Evolutionary conservation across 92 coral and sea anemone species (phyloP).

Genomic region (Plumapathes pennacea): DNA sequence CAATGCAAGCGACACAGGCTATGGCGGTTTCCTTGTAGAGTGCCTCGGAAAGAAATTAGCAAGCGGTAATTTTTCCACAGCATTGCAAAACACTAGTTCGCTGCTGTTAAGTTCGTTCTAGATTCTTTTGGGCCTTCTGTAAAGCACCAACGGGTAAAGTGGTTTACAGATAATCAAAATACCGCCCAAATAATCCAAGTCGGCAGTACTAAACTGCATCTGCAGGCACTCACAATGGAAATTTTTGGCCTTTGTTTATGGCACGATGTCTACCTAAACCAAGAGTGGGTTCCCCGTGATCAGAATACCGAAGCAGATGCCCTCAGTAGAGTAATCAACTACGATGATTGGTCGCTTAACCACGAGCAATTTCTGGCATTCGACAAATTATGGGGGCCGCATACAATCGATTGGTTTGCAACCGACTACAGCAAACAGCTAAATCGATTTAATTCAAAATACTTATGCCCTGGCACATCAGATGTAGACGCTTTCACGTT

Average conservation of each 20-base stretch:
- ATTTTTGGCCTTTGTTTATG: slow-evolving; percentile 7
- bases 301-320: slow-evolving; percentile 13
- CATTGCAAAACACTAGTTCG: too few relatives aligned
- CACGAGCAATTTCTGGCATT: slow-evolving; percentile 7
- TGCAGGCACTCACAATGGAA: slow-evolving; percentile 20
- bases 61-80: too few relatives aligned
- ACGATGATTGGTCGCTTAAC: slow-evolving; percentile 27
- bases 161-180: slow-evolving; percentile 30
- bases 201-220: slow-evolving; percentile 11
- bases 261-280: slow-evolving; percentile 8
- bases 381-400: slow-evolving; percentile 19
- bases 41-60: too few relatives aligned
- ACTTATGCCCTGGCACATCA: slow-evolving; percentile 12
- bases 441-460: slow-evolving; percentile 14
- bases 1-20: too few relatives aligned
- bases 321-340: slow-evolving; percentile 21
- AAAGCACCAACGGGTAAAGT: slow-evolving; percentile 13
- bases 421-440: slow-evolving; percentile 20
- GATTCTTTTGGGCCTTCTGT: slow-evolving; percentile 1
- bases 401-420: slow-evolving; percentile 31
- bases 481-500: slow-evolving; percentile 35
- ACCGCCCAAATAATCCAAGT: slow-evolving; percentile 8
- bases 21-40: too few relatives aligned
- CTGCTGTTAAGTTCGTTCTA: too few relatives aligned
- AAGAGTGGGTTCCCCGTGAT: slow-evolving; percentile 19